Evolutionary conservation across 2,113 vertebrate species (phyloP).

Genomic region (Urocolius indicus): DNA sequence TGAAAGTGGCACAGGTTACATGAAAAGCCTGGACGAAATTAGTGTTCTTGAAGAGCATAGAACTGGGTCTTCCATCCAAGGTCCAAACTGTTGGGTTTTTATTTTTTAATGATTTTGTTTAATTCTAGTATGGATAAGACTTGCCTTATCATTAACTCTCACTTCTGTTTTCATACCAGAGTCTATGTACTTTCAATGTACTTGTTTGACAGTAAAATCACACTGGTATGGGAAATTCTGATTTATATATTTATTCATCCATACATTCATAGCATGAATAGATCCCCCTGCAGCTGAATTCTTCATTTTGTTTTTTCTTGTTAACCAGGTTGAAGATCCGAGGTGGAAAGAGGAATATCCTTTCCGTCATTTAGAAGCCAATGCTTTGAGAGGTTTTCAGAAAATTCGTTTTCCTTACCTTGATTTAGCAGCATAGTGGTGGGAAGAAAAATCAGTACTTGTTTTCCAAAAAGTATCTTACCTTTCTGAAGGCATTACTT

Average conservation of each 20-base stretch:
- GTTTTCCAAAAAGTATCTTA: neutral
- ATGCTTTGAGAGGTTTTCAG: neutral
- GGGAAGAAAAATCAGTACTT: neutral
- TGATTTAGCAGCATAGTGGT: neutral
- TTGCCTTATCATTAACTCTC: neutral
- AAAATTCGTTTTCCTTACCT: neutral
- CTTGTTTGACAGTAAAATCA: neutral
- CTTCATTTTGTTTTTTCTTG: neutral
- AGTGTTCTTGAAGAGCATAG: neutral
- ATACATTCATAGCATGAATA: neutral
- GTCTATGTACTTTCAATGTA: neutral
- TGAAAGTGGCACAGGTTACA: neutral
- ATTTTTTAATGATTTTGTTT: neutral
- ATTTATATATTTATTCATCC: neutral
- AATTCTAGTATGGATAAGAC: neutral
- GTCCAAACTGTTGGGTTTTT: too few relatives aligned
- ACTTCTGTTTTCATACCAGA: neutral
- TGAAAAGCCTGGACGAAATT: neutral
- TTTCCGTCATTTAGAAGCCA: neutral
- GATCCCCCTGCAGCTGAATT: neutral
- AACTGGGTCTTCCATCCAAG: too few relatives aligned
- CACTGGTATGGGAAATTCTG: neutral
- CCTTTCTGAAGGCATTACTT: neutral
- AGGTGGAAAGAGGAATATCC: neutral
- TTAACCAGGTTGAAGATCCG: neutral